Conservation (phyloP, 2,888 invertebrate species). For the Ormia ochracea region DNA sequence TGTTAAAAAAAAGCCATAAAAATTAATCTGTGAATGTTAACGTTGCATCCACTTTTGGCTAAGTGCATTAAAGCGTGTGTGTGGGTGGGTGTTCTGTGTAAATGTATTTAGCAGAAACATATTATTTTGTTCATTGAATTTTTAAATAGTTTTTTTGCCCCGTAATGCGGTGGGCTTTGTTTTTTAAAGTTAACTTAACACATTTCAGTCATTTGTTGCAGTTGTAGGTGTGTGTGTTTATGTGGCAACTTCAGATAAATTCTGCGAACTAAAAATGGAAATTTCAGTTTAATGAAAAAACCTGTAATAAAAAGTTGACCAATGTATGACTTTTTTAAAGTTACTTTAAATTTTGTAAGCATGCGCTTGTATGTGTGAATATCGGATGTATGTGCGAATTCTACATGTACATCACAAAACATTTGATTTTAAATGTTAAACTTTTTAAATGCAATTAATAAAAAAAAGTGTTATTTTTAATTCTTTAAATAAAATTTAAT, state of each 20-base stretch:
- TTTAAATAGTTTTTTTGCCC: conserved; percentile 35
- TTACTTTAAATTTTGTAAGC: conserved; percentile 12
- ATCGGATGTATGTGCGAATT: no score
- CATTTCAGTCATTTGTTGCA: conserved; percentile 28
- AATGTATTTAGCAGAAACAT: conserved; percentile 22
- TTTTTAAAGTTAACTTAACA: conserved; percentile 18
- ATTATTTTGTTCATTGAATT: conserved; percentile 57
- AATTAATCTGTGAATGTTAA: conserved; percentile 1
- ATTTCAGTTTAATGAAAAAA: conserved; percentile 2
- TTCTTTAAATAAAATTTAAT: no score
- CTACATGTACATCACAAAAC: not conserved
- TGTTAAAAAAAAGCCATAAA: not conserved
- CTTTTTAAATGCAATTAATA: not conserved
- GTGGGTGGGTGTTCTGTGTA: not conserved
- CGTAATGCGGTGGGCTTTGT: not conserved
- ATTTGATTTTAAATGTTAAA: not conserved
- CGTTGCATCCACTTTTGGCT: not conserved
- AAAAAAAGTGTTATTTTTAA: no score
- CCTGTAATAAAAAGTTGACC: conserved; percentile 16
- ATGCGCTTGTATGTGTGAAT: no score
- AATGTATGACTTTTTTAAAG: conserved; percentile 27
- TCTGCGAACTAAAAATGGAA: conserved; percentile 39
- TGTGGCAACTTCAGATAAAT: not conserved
- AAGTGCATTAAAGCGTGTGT: not conserved
- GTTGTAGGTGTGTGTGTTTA: not conserved